phyloP scores from a whole-genome alignment of 2,888 invertebrate species.

The Petrolisthes manimaculis region DNA sequence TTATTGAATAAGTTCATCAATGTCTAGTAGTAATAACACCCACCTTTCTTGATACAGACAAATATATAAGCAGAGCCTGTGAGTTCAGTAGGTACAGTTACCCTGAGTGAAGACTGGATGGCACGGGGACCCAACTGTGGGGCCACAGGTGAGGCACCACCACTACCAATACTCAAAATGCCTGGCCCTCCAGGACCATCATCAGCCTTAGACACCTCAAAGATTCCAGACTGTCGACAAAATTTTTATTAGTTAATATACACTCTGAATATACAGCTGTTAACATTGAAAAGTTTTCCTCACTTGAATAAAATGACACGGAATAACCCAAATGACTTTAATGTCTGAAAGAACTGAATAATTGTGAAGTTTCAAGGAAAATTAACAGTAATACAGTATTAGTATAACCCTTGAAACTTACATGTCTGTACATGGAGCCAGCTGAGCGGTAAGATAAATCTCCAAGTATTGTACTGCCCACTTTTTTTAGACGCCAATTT shows the following conservation, averaged over 20 bases:
- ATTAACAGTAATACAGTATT: too few relatives aligned
- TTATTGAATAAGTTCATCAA: too few relatives aligned
- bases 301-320: too few relatives aligned
- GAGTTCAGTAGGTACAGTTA: slow-evolving; percentile 92
- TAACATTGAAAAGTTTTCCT: too few relatives aligned
- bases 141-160: slow-evolving; percentile 67
- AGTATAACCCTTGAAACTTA: neutral
- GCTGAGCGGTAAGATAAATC: slow-evolving; percentile 92
- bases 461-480: slow-evolving; percentile 93
- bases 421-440: slow-evolving; percentile 66
- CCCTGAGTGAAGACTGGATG: slow-evolving; percentile 82
- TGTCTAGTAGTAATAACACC: neutral
- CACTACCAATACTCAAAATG: slow-evolving; percentile 69
- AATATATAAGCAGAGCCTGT: slow-evolving; percentile 97
- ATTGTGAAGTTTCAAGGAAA: too few relatives aligned
- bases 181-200: slow-evolving; percentile 71
- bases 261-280: too few relatives aligned
- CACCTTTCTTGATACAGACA: slow-evolving; percentile 92
- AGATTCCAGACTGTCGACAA: slow-evolving; percentile 92
- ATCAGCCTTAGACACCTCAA: slow-evolving; percentile 95
- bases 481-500: slow-evolving; percentile 96
- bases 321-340: too few relatives aligned
- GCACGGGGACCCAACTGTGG: slow-evolving; percentile 32
- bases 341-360: too few relatives aligned
- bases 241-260: slow-evolving; percentile 77